Conservation (phyloP, 2,113 vertebrate genomes). For the Neoarius graeffei region DNA sequence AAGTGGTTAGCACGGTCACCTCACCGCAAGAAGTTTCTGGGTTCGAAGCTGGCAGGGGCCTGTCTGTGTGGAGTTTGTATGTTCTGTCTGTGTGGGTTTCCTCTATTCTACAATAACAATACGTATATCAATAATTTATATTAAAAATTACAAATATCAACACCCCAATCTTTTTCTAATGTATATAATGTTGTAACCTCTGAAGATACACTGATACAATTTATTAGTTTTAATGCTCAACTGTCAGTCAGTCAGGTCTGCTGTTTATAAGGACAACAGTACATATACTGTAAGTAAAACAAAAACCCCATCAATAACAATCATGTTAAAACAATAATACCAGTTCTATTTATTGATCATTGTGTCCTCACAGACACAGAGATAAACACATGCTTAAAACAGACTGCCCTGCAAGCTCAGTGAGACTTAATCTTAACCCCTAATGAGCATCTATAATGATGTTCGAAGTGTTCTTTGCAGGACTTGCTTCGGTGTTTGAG, state of each 20-base stretch:
- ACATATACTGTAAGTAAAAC: neutral
- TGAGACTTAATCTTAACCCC: conserved; percentile 1
- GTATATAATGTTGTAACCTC: neutral
- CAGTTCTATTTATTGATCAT: conserved; percentile 10
- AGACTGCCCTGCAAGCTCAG: neutral
- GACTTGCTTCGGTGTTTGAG: neutral
- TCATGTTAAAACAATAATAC: neutral
- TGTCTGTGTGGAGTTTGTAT: too few species aligned
- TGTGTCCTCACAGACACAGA: conserved; percentile 8
- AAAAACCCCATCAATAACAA: neutral
- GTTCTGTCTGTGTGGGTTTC: neutral
- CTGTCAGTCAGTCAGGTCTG: neutral
- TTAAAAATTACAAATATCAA: neutral
- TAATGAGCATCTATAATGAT: conserved; percentile 40
- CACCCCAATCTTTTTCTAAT: neutral
- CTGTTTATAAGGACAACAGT: too few species aligned
- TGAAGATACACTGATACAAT: conserved; percentile 4
- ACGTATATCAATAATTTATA: neutral
- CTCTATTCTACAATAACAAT: too few species aligned
- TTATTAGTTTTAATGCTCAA: neutral
- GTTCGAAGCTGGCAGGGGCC: too few species aligned
- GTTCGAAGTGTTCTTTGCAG: neutral
- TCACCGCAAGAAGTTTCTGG: too few species aligned
- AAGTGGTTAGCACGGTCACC: too few species aligned
- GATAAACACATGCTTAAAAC: conserved; percentile 18